Evolutionary conservation across 2,888 invertebrate genomes (phyloP).

Genomic region (Ypsolopha scabrella): DNA sequence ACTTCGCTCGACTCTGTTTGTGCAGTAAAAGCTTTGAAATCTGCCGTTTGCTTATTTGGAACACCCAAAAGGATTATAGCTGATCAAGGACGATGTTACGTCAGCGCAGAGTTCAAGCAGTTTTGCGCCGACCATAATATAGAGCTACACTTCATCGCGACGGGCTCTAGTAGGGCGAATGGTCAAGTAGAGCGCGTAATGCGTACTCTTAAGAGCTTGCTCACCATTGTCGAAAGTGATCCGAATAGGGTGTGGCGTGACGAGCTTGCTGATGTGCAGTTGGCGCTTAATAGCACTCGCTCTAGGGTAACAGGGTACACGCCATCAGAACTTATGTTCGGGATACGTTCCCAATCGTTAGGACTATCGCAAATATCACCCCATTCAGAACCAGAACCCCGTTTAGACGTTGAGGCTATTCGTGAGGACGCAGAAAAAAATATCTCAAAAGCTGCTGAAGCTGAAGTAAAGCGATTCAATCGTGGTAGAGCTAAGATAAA

Average conservation of each 20-base stretch:
- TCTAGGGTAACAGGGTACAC: not conserved
- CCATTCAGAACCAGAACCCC: not conserved
- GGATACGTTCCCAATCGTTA: too few relatives aligned
- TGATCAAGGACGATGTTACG: conserved; percentile 13
- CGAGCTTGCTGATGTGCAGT: not conserved
- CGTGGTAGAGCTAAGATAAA: not conserved
- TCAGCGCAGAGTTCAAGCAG: conserved; percentile 3
- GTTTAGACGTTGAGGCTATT: not conserved
- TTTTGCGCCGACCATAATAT: conserved; percentile 14
- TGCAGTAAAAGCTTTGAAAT: conserved; percentile 8
- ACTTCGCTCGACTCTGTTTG: conserved; percentile 13
- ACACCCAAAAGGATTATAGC: conserved; percentile 10
- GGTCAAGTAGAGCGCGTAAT: conserved; percentile 20
- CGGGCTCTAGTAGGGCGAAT: conserved; percentile 18
- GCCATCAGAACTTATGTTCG: not conserved
- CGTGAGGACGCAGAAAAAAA: not conserved
- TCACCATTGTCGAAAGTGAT: not conserved
- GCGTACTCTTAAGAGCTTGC: conserved; percentile 2
- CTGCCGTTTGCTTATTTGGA: conserved; percentile 10
- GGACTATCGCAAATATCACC: not conserved
- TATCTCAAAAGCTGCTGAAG: too few relatives aligned
- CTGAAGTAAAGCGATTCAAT: not conserved
- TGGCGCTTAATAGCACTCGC: not conserved
- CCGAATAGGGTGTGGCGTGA: not conserved
- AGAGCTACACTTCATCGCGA: conserved; percentile 17